Evolutionary conservation across 2,888 invertebrate genomes (phyloP), one percentile per base, ranked within the genome.

Genomic region (Temnothorax rugatulus): DNA sequence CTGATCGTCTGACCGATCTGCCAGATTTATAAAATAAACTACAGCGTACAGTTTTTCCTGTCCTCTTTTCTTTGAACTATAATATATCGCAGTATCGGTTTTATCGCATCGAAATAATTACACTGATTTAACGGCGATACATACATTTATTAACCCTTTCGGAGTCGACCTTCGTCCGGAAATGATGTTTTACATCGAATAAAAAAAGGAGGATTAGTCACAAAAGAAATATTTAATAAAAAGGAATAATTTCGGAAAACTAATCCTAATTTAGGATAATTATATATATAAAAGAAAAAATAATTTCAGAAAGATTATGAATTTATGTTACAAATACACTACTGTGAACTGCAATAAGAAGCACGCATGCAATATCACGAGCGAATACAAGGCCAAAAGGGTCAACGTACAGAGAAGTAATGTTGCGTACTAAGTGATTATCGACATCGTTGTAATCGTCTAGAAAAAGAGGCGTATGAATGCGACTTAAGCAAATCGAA

Each of bases 101-200:
- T 25, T 29, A 11, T 52, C 50, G 50, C 38, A 18, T 64, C 21
- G 21, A 47, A 44, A 64, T 38, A 64, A 76, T 75, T 38, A 50
- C 38, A 29, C 34, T 34, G 64, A 64, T 50, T 75, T 13, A 75
- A 25, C 4, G 21, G 47, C 64, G 34, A 21, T 41, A 21, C 50
- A 52, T 21, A 29, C 18, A 52, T 76, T 63, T 63, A 76, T 76
- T 50, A 64, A 76, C 64, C 47, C 76, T 76, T 76, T 76, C 38
- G 66, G 47, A 63, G 13, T 50, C 8, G 15, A 64, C 38, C 5
- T 21, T 47, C 29, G n/a, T 73, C 8, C 18, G 38, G 21, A 63
- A 21, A 21, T 63, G 11, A 29, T 9, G 34, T n/a, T 38, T 50
- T 63, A n/a, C 21, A 50, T 21, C 13, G 2, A 29, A 61, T 41